A percentile compares a stretch with the other conserved stretches of the same genome.
Conservation (phyloP, 2,888 invertebrate genomes). For the Gasteruption jaculator region DNA sequence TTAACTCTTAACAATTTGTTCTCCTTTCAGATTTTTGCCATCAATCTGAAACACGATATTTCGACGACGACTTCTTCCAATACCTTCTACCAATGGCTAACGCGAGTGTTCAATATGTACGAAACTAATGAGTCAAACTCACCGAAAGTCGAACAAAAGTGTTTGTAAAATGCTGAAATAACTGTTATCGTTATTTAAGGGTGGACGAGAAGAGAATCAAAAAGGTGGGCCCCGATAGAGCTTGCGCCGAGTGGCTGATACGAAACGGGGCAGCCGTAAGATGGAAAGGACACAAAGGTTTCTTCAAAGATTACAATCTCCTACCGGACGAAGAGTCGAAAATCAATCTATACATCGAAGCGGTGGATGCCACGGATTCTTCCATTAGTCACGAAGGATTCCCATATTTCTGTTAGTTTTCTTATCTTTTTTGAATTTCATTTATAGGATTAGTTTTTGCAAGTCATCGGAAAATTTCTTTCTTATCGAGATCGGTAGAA, state of each 20-base stretch:
- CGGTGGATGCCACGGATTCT: conserved; percentile 77
- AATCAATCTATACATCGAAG: conserved; percentile 53
- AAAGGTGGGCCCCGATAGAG: conserved; percentile 78
- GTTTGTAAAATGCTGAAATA: no score
- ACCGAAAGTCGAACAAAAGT: no score
- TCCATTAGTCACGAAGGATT: conserved; percentile 83
- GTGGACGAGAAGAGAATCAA: conserved; percentile 67
- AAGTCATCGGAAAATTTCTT: background rate
- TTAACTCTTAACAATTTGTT: no score
- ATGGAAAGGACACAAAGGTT: conserved; percentile 59
- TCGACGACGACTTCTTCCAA: no score
- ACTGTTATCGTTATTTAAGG: no score
- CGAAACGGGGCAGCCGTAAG: conserved; percentile 82
- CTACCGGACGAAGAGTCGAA: conserved; percentile 60
- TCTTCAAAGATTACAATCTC: conserved; percentile 68
- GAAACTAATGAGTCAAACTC: no score
- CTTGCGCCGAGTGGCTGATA: conserved; percentile 94
- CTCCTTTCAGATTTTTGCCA: no score
- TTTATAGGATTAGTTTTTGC: background rate
- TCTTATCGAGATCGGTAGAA: no score
- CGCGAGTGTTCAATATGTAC: no score
- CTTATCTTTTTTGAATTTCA: conserved; percentile 12
- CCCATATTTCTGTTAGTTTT: conserved; percentile 65
- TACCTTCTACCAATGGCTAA: no score
- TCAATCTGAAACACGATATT: no score